Evolutionary conservation across 2,113 vertebrate genomes (phyloP), one percentile per base, ranked within the genome.

Genomic region (Tenebrosternarchus preto): DNA sequence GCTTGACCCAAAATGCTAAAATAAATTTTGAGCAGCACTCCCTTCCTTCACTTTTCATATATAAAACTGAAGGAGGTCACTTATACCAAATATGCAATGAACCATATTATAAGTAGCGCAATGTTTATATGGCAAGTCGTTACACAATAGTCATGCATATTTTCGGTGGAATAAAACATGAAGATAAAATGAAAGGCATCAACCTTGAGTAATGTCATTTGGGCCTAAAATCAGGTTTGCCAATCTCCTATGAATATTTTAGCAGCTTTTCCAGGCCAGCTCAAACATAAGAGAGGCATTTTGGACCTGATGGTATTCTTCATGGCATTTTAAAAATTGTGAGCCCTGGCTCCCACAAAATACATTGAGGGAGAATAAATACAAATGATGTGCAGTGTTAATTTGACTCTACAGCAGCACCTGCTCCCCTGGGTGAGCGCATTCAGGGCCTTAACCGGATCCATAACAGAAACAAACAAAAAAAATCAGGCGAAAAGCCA

Each of bases 191-290:
- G 2, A 53, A 64, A 68, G 33, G 20, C 33, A 56, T 57, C 36
- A 60, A 50, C 19, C 59, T 33, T 66, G 60, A 66, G 39, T 76
- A 31, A 78, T 19, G 60, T 66, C 5, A 67, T 77, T 77, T 73
- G 11, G 19, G 5, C 11, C 4, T 50, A 12, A 56, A 78, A 75
- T 75, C 33, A 64, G 50, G 81, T 81, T 75, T 78, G 29, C 70
- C 63, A n/a, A 66, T 60, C 43, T 57, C 36, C 25, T 15, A 73
- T 80, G 60, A 77, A 77, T 84, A 74, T 77, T 83, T 83, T 57
- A 83, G 53, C 56, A 33, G 57, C 8, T 29, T 61, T 60, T 75
- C 43, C 25, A 33, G 25, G 27, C n/a, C 67, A 77, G 59, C 39
- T 79, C 15, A 9, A 36, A 50, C 77, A 29, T 15, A 31, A n/a